phyloP scores from a whole-genome alignment of 1,140 invertebrate genomes.

The Sitobion miscanthi region DNA sequence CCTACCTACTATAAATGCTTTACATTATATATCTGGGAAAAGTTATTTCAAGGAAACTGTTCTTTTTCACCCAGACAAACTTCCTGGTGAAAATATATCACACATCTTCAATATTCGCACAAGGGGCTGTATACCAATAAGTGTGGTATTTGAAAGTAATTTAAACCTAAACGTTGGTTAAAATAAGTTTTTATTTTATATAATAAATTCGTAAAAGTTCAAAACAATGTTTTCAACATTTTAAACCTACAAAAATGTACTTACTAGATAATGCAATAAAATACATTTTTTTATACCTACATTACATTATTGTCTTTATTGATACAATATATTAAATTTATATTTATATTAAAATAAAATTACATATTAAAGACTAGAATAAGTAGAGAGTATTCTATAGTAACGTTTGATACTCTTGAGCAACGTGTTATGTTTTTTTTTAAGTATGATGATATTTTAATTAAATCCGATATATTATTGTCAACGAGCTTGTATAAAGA shows the following conservation, averaged over 20 bases:
- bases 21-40: neutral
- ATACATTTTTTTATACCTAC: neutral
- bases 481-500: neutral
- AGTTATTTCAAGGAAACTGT: neutral
- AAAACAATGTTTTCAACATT: neutral
- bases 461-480: neutral
- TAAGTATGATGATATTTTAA: neutral
- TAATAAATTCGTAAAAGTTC: neutral
- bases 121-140: neutral
- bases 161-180: neutral
- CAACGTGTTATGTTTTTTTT: neutral
- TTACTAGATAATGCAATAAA: neutral
- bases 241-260: neutral
- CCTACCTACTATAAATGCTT: neutral
- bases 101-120: neutral
- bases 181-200: neutral
- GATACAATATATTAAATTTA: neutral
- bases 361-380: neutral
- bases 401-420: neutral
- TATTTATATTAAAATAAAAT: neutral
- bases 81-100: neutral
- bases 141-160: constrained; percentile 11
- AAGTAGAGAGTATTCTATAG: neutral
- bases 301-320: neutral
- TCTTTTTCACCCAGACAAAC: neutral